These are phyloP conservation scores for Apogon hyalosoma DNA, from an alignment of 2,797 vertebrate species.

Conservation along the genomic window DNA sequence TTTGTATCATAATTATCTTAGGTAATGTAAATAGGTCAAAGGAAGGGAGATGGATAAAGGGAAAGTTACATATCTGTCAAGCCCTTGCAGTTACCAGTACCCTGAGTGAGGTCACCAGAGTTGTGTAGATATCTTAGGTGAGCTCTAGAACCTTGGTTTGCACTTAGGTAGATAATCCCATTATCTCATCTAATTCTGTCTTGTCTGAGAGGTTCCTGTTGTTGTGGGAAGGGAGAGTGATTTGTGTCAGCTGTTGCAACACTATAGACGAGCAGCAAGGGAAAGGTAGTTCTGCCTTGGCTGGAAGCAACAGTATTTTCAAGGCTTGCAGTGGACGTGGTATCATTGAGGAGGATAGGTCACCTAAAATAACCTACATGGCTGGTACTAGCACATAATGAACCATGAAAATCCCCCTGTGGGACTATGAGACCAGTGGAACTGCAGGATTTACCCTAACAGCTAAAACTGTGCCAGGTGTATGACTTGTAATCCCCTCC, in stretches of 20 bases:
- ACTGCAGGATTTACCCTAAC: slow-evolving; percentile 45
- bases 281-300: slow-evolving; percentile 13
- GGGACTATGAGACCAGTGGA: slow-evolving; percentile 28
- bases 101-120: slow-evolving; percentile 24
- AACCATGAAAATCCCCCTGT: slow-evolving; percentile 36
- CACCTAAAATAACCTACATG: slow-evolving; percentile 46
- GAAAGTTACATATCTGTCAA: not conserved
- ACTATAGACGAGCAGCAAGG: slow-evolving; percentile 29
- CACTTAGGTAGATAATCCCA: slow-evolving; percentile 80
- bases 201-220: slow-evolving; percentile 75
- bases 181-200: slow-evolving; percentile 83
- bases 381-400: slow-evolving; percentile 39
- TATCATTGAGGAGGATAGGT: slow-evolving; percentile 13
- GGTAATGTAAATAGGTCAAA: not conserved
- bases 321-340: slow-evolving; percentile 18
- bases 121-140: slow-evolving; percentile 42
- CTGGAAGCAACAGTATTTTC: slow-evolving; percentile 35
- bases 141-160: slow-evolving; percentile 56
- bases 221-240: slow-evolving; percentile 64
- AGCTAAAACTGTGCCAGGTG: slow-evolving; percentile 38
- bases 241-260: slow-evolving; percentile 59
- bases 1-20: not conserved
- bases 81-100: slow-evolving; percentile 14
- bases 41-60: not conserved
- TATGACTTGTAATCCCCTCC: slow-evolving; percentile 35